phyloP scores from a whole-genome alignment of 92 coral and sea anemone genomes.

The Actinostola sp. region DNA sequence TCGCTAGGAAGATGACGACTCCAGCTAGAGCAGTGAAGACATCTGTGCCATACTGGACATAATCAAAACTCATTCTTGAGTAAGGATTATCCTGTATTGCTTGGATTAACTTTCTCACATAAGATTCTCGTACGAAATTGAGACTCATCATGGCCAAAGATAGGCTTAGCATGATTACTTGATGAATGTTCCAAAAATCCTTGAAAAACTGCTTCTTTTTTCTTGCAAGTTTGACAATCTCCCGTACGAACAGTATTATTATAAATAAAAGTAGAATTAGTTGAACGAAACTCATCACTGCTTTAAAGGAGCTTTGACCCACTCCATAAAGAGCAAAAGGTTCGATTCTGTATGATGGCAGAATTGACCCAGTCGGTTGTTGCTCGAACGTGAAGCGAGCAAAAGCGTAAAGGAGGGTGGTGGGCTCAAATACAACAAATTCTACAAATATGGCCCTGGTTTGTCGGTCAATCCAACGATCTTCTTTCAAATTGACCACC shows the following conservation, averaged over 20 bases:
- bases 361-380: conserved; percentile 69
- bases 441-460: conserved; percentile 64
- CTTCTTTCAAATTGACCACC: conserved; percentile 50
- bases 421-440: conserved; percentile 60
- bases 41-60: conserved; percentile 67
- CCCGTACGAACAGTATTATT: conserved; percentile 22
- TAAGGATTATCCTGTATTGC: conserved; percentile 80
- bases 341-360: conserved; percentile 48
- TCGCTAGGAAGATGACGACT: conserved; percentile 70
- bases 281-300: conserved; percentile 42
- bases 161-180: conserved; percentile 46
- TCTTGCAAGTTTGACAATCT: conserved; percentile 30
- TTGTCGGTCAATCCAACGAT: conserved; percentile 65
- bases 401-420: conserved; percentile 68
- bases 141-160: conserved; percentile 61
- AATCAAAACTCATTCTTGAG: conserved; percentile 86
- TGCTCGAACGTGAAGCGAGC: conserved; percentile 64
- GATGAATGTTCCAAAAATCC: conserved; percentile 74
- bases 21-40: conserved; percentile 68
- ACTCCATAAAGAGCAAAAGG: conserved; percentile 66
- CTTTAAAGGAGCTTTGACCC: conserved; percentile 30
- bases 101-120: conserved; percentile 52
- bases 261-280: conserved; percentile 46
- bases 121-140: conserved; percentile 61
- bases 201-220: conserved; percentile 56